phyloP scores from a whole-genome alignment of 2,113 vertebrate species.

The Thunnus thynnus region DNA sequence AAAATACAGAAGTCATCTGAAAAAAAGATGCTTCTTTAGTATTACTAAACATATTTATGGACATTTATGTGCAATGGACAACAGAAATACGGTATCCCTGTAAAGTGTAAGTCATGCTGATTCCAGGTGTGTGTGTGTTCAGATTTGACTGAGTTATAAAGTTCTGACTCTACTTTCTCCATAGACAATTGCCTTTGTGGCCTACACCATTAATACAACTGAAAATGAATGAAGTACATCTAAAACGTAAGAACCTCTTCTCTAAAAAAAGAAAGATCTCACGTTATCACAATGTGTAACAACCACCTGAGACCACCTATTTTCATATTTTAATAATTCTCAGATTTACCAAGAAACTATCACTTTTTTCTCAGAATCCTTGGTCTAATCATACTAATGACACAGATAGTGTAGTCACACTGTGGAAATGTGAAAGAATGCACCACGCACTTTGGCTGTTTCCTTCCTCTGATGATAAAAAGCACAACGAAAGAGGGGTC shows the following conservation, averaged over 20 bases:
- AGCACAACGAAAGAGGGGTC: constrained; percentile 59
- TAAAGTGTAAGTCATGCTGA: neutral
- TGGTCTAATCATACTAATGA: constrained; percentile 10
- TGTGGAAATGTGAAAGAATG: constrained; percentile 44
- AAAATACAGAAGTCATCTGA: neutral
- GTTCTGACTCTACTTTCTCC: too few relatives aligned
- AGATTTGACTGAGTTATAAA: neutral
- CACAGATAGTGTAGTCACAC: neutral
- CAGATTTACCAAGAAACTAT: neutral
- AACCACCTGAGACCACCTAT: neutral
- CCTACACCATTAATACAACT: neutral
- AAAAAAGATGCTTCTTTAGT: neutral
- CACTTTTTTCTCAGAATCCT: constrained; percentile 11
- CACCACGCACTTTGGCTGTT: constrained; percentile 19
- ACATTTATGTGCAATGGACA: neutral
- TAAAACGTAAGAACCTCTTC: too few relatives aligned
- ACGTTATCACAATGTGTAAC: too few relatives aligned
- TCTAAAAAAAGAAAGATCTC: too few relatives aligned
- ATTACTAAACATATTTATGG: neutral
- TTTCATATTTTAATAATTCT: constrained; percentile 5
- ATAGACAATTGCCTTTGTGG: too few relatives aligned
- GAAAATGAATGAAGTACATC: neutral
- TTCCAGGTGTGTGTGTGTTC: neutral
- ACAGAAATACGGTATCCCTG: neutral
- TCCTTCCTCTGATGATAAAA: constrained; percentile 50